Conservation (phyloP, 2,888 invertebrate species). For the Epistrophe eligans region DNA sequence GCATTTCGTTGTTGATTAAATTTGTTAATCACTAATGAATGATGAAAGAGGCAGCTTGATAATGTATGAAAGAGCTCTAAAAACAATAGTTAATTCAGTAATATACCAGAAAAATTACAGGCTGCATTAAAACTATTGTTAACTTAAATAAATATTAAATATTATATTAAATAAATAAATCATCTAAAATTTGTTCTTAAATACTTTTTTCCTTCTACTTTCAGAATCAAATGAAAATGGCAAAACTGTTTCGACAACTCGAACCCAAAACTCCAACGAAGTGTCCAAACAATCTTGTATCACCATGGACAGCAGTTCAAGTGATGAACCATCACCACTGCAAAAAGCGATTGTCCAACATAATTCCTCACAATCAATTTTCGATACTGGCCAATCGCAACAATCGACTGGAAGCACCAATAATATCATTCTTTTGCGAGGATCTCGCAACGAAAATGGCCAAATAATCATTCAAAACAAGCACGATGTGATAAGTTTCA, state of each 20-base stretch:
- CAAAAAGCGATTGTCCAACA: slow-evolving; percentile 74
- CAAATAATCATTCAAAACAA: slow-evolving; percentile 84
- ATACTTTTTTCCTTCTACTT: slow-evolving; percentile 42
- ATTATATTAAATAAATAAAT: not conserved
- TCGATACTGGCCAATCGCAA: slow-evolving; percentile 78
- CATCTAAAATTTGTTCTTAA: not conserved
- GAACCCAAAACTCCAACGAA: slow-evolving; percentile 56
- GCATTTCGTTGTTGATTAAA: too few relatives aligned
- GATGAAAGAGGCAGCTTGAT: too few relatives aligned
- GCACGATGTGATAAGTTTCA: slow-evolving; percentile 83
- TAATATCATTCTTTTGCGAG: slow-evolving; percentile 83
- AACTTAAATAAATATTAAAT: not conserved
- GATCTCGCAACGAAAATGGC: slow-evolving; percentile 84
- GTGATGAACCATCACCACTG: slow-evolving; percentile 54
- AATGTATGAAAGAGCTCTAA: too few relatives aligned
- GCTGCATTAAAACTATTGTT: too few relatives aligned
- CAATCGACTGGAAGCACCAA: slow-evolving; percentile 77
- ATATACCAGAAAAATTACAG: too few relatives aligned
- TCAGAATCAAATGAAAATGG: slow-evolving; percentile 77
- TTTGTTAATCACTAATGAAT: too few relatives aligned
- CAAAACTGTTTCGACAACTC: slow-evolving; percentile 57
- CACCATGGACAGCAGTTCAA: slow-evolving; percentile 60
- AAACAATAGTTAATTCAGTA: too few relatives aligned
- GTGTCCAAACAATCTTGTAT: slow-evolving; percentile 59
- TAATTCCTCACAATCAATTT: slow-evolving; percentile 67